These are phyloP conservation scores for Chelonus insularis DNA, from an alignment of 1,140 invertebrate species.

Conservation along the genomic window DNA sequence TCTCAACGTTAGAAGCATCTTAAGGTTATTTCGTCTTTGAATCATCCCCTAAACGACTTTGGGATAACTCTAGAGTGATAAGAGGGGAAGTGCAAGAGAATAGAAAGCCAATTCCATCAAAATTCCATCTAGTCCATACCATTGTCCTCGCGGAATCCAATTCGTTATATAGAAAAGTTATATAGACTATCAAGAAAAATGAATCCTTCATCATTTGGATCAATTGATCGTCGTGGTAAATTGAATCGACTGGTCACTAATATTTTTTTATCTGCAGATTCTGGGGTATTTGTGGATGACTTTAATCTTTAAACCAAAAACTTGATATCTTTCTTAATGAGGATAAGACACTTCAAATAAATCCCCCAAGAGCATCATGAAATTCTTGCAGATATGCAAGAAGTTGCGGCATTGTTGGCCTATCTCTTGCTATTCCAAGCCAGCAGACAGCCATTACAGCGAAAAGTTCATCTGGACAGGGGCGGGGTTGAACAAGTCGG, in stretches of 20 bases:
- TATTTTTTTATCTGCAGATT: no score
- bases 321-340: background rate
- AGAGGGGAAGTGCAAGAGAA: background rate
- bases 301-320: background rate
- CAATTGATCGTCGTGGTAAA: no score
- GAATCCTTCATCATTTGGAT: background rate
- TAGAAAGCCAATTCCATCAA: slow-evolving; percentile 9
- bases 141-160: slow-evolving; percentile 5
- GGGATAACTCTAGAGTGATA: background rate
- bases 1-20: background rate
- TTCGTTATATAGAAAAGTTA: background rate
- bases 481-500: slow-evolving; percentile 84
- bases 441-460: slow-evolving; percentile 92
- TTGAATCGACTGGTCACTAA: no score
- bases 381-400: slow-evolving; percentile 87
- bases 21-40: background rate
- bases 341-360: slow-evolving; percentile 62
- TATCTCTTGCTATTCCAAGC: slow-evolving; percentile 74
- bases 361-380: slow-evolving; percentile 78
- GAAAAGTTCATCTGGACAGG: slow-evolving; percentile 94
- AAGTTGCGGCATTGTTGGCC: slow-evolving; percentile 83
- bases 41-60: background rate
- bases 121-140: slow-evolving; percentile 8
- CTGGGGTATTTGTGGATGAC: no score
- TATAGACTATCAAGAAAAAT: background rate